phyloP scores from a whole-genome alignment of 2,113 vertebrate genomes.

The Chaetodon trifascialis region DNA sequence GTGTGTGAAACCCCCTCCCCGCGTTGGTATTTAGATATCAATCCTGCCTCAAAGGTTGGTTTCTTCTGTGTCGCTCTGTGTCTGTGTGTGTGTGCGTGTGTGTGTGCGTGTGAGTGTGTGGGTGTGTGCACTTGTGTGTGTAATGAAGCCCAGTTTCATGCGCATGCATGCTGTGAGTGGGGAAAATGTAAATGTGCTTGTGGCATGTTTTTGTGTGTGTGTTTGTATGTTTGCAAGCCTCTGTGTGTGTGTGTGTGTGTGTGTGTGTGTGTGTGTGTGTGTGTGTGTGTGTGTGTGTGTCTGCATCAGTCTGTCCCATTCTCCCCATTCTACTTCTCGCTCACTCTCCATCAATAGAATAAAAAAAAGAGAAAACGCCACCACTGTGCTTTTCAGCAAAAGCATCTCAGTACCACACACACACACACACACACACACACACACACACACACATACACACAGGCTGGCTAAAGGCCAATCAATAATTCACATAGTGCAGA shows the following conservation, averaged over 20 bases:
- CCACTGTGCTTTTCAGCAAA: constrained; percentile 61
- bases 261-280: background rate
- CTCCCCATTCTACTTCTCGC: constrained; percentile 20
- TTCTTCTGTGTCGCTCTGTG: background rate
- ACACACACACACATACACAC: constrained; percentile 25
- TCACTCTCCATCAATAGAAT: constrained; percentile 31
- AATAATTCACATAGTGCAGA: constrained; percentile 79
- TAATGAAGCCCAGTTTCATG: background rate
- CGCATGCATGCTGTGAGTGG: background rate
- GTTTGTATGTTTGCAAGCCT: constrained; percentile 5
- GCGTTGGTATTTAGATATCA: constrained; percentile 19
- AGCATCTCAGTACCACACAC: constrained; percentile 33
- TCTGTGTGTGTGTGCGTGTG: background rate
- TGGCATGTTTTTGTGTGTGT: constrained; percentile 1
- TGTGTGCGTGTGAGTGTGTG: background rate
- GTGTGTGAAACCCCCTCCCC: background rate
- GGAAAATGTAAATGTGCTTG: constrained; percentile 16
- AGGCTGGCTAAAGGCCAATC: constrained; percentile 76
- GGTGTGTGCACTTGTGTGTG: background rate
- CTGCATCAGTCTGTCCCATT: constrained; percentile 16
- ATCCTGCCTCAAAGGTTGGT: constrained; percentile 17
- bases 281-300: background rate
- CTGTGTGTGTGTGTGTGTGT: background rate
- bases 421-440: constrained; percentile 34
- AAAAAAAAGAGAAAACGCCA: constrained; percentile 41